These are phyloP conservation scores for Acanthacorydalis orientalis DNA, from an alignment of 2,888 invertebrate species.

Conservation along the genomic window DNA sequence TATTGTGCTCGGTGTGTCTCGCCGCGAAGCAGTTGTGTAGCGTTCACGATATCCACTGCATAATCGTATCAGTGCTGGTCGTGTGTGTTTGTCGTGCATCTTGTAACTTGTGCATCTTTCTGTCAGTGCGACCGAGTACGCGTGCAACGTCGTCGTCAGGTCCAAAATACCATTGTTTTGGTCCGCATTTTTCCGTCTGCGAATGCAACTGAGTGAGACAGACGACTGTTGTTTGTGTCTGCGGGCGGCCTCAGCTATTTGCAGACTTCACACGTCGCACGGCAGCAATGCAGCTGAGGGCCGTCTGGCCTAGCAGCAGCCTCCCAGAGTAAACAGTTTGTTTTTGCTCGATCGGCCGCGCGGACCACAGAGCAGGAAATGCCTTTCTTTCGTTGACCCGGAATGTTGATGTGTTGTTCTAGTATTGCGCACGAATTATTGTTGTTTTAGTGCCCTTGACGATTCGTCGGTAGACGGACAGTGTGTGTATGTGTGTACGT, in stretches of 20 bases:
- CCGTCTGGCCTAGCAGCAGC: conserved; percentile 8
- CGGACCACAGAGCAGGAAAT: conserved; percentile 10
- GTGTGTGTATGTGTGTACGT: conserved; percentile 3
- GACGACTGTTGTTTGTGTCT: conserved; percentile 7
- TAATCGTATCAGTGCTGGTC: background rate
- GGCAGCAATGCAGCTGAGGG: conserved; percentile 8
- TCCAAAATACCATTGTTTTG: background rate
- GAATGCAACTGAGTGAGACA: background rate
- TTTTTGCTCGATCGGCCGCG: conserved; percentile 8
- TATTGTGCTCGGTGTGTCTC: background rate
- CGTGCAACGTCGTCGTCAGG: too few species aligned
- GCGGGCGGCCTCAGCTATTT: conserved; percentile 11
- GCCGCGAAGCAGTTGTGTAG: background rate
- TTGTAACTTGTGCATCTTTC: background rate
- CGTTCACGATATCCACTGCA: background rate
- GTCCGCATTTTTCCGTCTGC: background rate
- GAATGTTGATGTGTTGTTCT: conserved; percentile 18
- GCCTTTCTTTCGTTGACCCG: conserved; percentile 19
- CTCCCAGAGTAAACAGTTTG: background rate
- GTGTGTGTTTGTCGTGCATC: background rate
- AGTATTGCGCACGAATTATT: conserved; percentile 28
- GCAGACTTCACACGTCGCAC: conserved; percentile 10
- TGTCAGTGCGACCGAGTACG: background rate
- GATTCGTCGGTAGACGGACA: conserved; percentile 12
- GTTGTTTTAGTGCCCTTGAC: conserved; percentile 22